Percentiles rank a stretch among this genome's conserved stretches.
These are phyloP conservation scores for Callopanchax toddi DNA, from an alignment of 2,113 vertebrate genomes.

Conservation along the genomic window DNA sequence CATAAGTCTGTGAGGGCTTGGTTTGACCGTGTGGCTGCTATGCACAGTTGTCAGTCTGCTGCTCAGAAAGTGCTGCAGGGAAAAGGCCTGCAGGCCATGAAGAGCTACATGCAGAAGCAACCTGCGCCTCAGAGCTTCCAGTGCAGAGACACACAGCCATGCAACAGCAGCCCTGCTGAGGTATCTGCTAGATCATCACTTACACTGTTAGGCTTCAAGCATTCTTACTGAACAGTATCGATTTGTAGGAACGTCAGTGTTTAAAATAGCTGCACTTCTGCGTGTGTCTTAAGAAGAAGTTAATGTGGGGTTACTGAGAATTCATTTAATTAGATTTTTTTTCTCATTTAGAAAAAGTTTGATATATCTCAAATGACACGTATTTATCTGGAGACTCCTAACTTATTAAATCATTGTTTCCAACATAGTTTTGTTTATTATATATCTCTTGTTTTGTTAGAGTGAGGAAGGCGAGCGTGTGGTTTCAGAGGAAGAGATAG, in stretches of 20 bases:
- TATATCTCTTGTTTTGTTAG: constrained; percentile 60
- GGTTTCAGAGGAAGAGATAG: constrained; percentile 86
- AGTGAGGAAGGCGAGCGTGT: constrained; percentile 71
- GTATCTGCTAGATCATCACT: constrained; percentile 67
- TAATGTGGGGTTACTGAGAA: constrained; percentile 1
- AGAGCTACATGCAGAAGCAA: constrained; percentile 85
- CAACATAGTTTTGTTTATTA: not conserved
- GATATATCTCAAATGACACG: constrained; percentile 2
- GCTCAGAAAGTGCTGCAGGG: constrained; percentile 78
- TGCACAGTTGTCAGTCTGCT: constrained; percentile 80
- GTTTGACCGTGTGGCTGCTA: constrained; percentile 83
- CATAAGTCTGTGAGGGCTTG: constrained; percentile 76
- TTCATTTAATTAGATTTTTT: too few species aligned
- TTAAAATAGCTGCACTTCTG: constrained; percentile 6
- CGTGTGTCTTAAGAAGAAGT: constrained; percentile 17
- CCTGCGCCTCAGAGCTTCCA: constrained; percentile 66
- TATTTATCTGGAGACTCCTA: not conserved
- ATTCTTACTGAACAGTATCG: constrained; percentile 15
- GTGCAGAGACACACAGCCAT: constrained; percentile 57
- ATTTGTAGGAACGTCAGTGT: constrained; percentile 9
- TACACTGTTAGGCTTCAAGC: constrained; percentile 38
- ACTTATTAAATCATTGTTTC: not conserved
- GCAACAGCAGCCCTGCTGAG: constrained; percentile 79
- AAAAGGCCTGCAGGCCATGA: constrained; percentile 79
- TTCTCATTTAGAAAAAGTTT: not conserved